phyloP scores from a whole-genome alignment of 2,797 vertebrate genomes.

The Syncerus caffer region DNA sequence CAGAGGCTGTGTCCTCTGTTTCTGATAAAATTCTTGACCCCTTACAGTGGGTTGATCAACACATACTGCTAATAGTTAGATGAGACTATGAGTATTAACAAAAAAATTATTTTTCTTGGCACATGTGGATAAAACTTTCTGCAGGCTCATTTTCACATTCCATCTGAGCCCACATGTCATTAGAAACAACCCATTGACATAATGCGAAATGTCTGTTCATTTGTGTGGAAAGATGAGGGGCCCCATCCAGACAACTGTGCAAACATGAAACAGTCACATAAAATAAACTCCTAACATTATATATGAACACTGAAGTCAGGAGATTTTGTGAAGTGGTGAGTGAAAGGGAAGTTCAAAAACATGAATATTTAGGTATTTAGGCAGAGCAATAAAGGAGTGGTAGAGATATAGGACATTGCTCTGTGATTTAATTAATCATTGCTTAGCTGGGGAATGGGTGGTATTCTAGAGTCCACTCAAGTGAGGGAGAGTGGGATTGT shows the following conservation, averaged over 20 bases:
- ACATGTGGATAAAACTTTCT: conserved; percentile 40
- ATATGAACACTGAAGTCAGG: conserved; percentile 26
- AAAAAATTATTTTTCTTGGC: conserved; percentile 26
- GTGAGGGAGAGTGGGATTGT: background rate
- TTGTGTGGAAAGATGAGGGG: conserved; percentile 48
- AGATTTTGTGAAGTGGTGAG: conserved; percentile 48
- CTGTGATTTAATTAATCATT: background rate
- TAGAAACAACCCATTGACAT: conserved; percentile 39
- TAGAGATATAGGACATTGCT: background rate
- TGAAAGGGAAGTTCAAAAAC: conserved; percentile 37
- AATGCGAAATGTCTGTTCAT: conserved; percentile 39
- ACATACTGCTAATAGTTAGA: background rate
- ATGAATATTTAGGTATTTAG: background rate
- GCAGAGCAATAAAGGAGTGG: background rate
- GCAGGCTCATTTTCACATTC: conserved; percentile 49
- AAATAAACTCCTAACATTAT: conserved; percentile 49
- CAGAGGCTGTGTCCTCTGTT: background rate
- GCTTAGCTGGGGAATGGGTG: background rate
- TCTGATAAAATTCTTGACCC: background rate
- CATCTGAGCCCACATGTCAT: conserved; percentile 22
- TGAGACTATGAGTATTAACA: background rate
- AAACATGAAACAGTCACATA: conserved; percentile 55
- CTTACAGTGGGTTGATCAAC: background rate
- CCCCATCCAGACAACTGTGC: conserved; percentile 51
- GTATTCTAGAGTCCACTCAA: background rate